Evolutionary conservation across 1,140 invertebrate genomes (phyloP).

Genomic region (Bombus confusus): DNA sequence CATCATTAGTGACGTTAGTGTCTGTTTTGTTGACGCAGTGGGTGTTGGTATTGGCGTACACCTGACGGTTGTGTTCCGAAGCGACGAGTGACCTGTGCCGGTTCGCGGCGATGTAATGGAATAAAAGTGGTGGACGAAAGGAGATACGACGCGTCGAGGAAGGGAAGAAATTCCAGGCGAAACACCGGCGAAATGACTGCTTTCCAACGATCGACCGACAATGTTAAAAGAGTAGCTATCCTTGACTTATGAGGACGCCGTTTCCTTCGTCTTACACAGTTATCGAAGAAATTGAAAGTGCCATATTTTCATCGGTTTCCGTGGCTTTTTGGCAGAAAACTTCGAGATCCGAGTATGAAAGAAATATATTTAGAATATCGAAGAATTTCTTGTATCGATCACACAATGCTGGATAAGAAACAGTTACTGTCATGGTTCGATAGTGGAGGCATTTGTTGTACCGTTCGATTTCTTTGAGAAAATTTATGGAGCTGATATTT

Average conservation of each 20-base stretch:
- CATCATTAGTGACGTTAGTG: conserved; percentile 47
- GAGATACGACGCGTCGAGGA: conserved; percentile 10
- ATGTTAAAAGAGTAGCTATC: conserved; percentile 52
- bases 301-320: neutral
- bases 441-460: neutral
- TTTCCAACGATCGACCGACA: conserved; percentile 46
- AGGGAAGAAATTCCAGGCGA: conserved; percentile 44
- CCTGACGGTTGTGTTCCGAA: conserved; percentile 45
- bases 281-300: neutral
- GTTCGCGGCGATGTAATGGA: conserved; percentile 31
- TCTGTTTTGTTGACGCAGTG: conserved; percentile 35
- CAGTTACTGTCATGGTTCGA: neutral
- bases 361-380: conserved; percentile 16
- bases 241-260: conserved; percentile 50
- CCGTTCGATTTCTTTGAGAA: neutral
- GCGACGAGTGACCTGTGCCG: conserved; percentile 27
- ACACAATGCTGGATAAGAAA: neutral
- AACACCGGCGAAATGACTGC: conserved; percentile 50
- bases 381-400: neutral
- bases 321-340: neutral
- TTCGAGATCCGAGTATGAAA: rapidly evolving
- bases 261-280: conserved; percentile 6
- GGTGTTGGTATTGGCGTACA: conserved; percentile 7
- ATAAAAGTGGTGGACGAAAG: conserved; percentile 43
- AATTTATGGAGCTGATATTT: neutral